A percentile compares a stretch with the other conserved stretches of the same genome.
These are phyloP conservation scores for Pherbina coryleti DNA, from an alignment of 2,888 invertebrate genomes.

Conservation along the genomic window DNA sequence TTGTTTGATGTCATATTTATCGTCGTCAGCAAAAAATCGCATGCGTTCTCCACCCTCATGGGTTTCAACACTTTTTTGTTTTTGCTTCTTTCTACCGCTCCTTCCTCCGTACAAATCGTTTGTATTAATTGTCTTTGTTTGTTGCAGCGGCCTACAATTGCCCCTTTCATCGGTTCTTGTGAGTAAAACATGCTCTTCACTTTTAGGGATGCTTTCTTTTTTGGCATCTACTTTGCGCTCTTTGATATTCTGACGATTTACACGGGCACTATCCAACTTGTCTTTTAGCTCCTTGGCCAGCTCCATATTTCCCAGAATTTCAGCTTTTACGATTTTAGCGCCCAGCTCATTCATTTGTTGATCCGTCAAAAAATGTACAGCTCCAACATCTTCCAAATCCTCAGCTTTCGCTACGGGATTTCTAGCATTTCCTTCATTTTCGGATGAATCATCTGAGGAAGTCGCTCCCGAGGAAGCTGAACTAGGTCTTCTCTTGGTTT, in stretches of 20 bases:
- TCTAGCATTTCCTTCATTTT: not conserved
- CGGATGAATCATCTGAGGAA: not conserved
- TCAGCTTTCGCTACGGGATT: not conserved
- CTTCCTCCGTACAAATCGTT: slow-evolving; percentile 52
- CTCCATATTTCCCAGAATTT: slow-evolving; percentile 87
- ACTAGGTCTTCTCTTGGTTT: not conserved
- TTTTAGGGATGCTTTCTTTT: slow-evolving; percentile 13
- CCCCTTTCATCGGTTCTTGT: slow-evolving; percentile 79
- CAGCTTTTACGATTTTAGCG: slow-evolving; percentile 93
- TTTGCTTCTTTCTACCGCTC: slow-evolving; percentile 44
- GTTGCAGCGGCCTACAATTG: slow-evolving; percentile 75
- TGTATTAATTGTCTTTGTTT: slow-evolving; percentile 46
- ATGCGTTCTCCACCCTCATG: slow-evolving; percentile 83
- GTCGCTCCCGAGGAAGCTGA: not conserved
- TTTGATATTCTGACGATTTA: slow-evolving; percentile 60
- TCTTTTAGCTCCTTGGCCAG: slow-evolving; percentile 79
- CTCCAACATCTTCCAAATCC: not conserved
- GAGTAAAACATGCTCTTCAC: slow-evolving; percentile 74
- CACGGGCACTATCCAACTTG: slow-evolving; percentile 80
- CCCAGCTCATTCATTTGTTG: slow-evolving; percentile 91
- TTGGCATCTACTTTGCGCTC: slow-evolving; percentile 43
- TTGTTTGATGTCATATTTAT: slow-evolving; percentile 85
- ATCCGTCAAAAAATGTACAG: slow-evolving; percentile 74
- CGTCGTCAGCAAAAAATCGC: slow-evolving; percentile 91
- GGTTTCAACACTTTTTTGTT: slow-evolving; percentile 74